phyloP scores from a whole-genome alignment of 2,888 invertebrate species.

The Cheilosia variabilis region DNA sequence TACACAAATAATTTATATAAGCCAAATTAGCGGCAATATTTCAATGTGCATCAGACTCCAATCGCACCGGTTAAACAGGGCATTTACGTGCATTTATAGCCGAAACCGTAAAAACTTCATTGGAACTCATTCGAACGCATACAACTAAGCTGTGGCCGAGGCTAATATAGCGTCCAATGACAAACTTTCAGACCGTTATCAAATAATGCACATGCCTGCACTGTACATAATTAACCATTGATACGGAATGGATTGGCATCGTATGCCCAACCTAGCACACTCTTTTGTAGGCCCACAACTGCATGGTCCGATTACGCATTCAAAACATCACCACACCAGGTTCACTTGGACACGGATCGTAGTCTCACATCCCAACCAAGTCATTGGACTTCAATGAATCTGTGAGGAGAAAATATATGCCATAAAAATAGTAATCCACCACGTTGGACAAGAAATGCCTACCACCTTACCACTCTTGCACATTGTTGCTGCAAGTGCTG shows the following conservation, averaged over 20 bases:
- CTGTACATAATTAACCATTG: slow-evolving; percentile 55
- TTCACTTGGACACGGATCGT: slow-evolving; percentile 60
- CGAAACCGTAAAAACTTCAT: slow-evolving; percentile 9
- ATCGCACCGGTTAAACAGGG: slow-evolving; percentile 22
- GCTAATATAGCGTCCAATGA: slow-evolving; percentile 41
- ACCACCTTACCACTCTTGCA: slow-evolving; percentile 16
- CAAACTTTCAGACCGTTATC: slow-evolving; percentile 66
- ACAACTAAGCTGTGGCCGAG: slow-evolving; percentile 1
- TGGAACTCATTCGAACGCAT: slow-evolving; percentile 2
- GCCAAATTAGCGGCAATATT: neutral
- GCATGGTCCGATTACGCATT: slow-evolving; percentile 66
- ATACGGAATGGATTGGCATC: slow-evolving; percentile 55
- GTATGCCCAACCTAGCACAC: slow-evolving; percentile 65
- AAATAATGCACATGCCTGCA: slow-evolving; percentile 70
- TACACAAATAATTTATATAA: neutral
- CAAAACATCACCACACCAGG: slow-evolving; percentile 58
- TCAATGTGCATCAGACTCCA: slow-evolving; percentile 1
- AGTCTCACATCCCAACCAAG: slow-evolving; percentile 49
- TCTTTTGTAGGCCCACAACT: slow-evolving; percentile 43
- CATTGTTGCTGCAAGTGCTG: slow-evolving; percentile 7
- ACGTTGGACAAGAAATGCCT: slow-evolving; percentile 13
- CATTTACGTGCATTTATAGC: slow-evolving; percentile 1
- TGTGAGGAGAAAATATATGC: slow-evolving; percentile 60
- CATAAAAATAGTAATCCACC: slow-evolving; percentile 25
- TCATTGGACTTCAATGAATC: slow-evolving; percentile 62